Base-by-base conservation (phyloP, 2,888 invertebrate genomes). In the Stenodema calcarata region DNA sequence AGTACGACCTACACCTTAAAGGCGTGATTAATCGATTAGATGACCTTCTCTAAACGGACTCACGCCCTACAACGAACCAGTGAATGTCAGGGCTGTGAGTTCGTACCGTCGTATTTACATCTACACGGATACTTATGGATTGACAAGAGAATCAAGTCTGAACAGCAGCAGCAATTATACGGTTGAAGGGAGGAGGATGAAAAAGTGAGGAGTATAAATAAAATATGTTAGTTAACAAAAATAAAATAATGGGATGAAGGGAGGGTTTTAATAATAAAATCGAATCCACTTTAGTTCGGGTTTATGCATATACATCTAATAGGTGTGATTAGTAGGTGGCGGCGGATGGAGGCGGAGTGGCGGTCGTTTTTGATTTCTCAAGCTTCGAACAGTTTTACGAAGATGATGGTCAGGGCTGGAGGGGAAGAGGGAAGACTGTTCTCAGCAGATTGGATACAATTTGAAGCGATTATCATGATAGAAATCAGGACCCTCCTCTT, bases 391-490 rank as follows among this genome's bases (percentile, higher is more conserved):
- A 7, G 27, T 18, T 23, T 18, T 23, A 62, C 54, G 54, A n/a
- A n/a, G 54, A n/a, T 14, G 54, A 54, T 18, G 54, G 18, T 9
- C n/a, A 18, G 11, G 11, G 42, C 6, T 16, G 47, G 16, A 3
- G 47, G 12, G 16, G 47, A 16, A 2, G 47, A 16, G 35, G 30
- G 35, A 7, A 27, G 30, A 11, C 75, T 35, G 35, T 23, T 44
- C 27, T 78, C 44, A 62, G 69, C 82, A 82, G 82, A 82, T 82
- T 82, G 82, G 69, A 82, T 82, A 69, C 82, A 69, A 82, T 82
- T 82, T 82, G 42, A 47, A 69, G 69, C 47, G 82, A 82, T 82
- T 82, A 82, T 82, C 82, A 3, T 12, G 82, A 82, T 82, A 82
- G 28, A 41, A 82, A 9, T 14, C 30, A 11, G 27, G 1, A 4